Percentiles rank a stretch among this genome's conserved stretches.
phyloP scores from a whole-genome alignment of 2,888 invertebrate species.

The Argyra leucocephala region DNA sequence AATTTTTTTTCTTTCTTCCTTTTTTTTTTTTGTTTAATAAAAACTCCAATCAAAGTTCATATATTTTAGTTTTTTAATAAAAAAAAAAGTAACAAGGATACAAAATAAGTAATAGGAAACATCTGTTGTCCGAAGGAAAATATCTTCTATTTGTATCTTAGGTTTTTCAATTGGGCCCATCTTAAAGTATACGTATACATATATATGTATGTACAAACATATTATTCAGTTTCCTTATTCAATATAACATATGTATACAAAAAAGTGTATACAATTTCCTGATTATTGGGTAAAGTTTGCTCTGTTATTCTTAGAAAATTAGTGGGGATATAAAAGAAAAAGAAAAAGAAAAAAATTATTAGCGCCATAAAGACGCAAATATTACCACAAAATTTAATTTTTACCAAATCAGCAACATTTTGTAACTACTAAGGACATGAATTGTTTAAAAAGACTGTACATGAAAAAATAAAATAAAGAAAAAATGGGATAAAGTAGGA shows the following conservation, averaged over 20 bases:
- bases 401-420: not conserved
- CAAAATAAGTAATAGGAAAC: not conserved
- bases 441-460: not conserved
- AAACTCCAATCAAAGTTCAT: not conserved
- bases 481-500: not conserved
- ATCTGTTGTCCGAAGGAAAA: not conserved
- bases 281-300: not conserved
- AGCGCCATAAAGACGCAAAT: not conserved
- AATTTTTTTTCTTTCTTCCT: too few species aligned
- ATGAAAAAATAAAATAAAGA: not conserved
- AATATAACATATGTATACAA: too few species aligned
- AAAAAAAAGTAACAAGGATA: not conserved
- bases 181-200: too few species aligned
- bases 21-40: not conserved
- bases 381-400: not conserved
- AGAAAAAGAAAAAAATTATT: not conserved
- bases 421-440: not conserved
- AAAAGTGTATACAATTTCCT: not conserved
- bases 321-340: not conserved
- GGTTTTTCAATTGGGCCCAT: not conserved
- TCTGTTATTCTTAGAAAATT: not conserved
- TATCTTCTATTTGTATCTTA: not conserved
- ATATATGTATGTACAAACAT: too few species aligned
- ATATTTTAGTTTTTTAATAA: not conserved
- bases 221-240: not conserved